phyloP scores from a whole-genome alignment of 2,888 invertebrate genomes.

The Crossocerus cetratus region DNA sequence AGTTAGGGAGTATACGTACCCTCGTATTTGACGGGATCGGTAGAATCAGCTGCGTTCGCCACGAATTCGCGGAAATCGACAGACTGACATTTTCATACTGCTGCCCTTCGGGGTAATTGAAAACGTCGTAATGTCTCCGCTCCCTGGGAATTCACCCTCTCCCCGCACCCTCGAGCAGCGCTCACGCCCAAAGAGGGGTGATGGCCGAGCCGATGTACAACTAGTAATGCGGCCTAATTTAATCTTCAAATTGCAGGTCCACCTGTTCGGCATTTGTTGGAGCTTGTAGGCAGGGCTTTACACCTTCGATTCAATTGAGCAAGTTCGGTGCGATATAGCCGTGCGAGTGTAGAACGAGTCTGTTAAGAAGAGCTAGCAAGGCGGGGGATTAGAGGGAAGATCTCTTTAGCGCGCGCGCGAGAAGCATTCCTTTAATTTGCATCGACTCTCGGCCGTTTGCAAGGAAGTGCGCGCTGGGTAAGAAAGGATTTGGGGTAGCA shows the following conservation, averaged over 20 bases:
- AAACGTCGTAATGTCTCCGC: slow-evolving; percentile 57
- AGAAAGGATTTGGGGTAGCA: slow-evolving; percentile 58
- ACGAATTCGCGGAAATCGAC: slow-evolving; percentile 47
- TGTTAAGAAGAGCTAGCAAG: background rate
- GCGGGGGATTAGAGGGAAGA: slow-evolving; percentile 22
- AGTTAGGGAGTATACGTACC: too few relatives aligned
- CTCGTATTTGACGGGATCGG: too few relatives aligned
- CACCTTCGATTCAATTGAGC: too few relatives aligned
- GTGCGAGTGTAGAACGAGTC: background rate
- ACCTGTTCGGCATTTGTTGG: too few relatives aligned
- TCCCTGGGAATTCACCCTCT: slow-evolving; percentile 32
- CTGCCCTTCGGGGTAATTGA: slow-evolving; percentile 53
- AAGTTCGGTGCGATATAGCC: too few relatives aligned
- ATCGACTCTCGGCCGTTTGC: slow-evolving; percentile 61
- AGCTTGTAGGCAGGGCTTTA: too few relatives aligned
- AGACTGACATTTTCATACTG: slow-evolving; percentile 63
- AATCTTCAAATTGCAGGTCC: too few relatives aligned
- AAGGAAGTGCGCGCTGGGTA: slow-evolving; percentile 54
- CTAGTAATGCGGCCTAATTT: too few relatives aligned
- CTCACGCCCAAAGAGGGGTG: slow-evolving; percentile 49
- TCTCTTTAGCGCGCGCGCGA: background rate
- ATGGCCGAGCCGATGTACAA: background rate
- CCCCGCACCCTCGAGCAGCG: slow-evolving; percentile 42
- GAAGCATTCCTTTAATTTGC: slow-evolving; percentile 61
- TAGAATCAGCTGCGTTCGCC: too few relatives aligned